Evolutionary conservation across 2,797 vertebrate genomes (phyloP), one percentile per base, ranked within the genome.

Genomic region (Phalloptychus januarius): DNA sequence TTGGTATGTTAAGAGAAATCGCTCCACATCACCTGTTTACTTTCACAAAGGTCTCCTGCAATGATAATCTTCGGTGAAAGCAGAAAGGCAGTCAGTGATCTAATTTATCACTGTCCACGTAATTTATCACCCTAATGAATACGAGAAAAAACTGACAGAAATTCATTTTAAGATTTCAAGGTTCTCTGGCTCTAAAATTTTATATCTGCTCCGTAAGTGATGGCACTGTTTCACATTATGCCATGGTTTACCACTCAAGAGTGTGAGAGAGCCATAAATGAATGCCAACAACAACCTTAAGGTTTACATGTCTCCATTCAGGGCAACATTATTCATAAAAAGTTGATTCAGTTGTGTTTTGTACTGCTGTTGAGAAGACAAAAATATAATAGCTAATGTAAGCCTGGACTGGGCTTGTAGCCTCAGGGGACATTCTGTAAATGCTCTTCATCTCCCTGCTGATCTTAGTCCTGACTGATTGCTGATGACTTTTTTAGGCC

Each of bases 401-500:
- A 36, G 40, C 74, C 92, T 92, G 90, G 83, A 75, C 89, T 63
- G 65, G 78, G 82, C 88, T 91, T 81, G 54, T 92, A 84, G 95
- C 97, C 96, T 95, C 85, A 2, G 89, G 97, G 96, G 96, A 96
- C 89, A 80, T 83, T 95, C 88, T 95, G 95, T 96, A 97, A 97
- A 96, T 92, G 95, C 92, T 96, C 91, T 79, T 90, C 89, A 90
- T 94, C 86, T 94, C 93, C 83, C 91, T 85, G 88, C 92, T 96
- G 96, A 97, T 96, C 92, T 88, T 93, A 94, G 94, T 96, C 95
- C 93, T 95, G 94, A 95, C 94, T 98, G 97, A 98, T 98, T 91
- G 84, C 94, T 95, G 96, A 96, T 98, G 97, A 98, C 97, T 98
- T 96, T 98, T 98, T 98, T 94, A 97, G 97, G 97, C 93, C 97